These are phyloP conservation scores for Noctuana brunneofusca DNA, from an alignment of 2,888 invertebrate genomes.

Conservation along the genomic window DNA sequence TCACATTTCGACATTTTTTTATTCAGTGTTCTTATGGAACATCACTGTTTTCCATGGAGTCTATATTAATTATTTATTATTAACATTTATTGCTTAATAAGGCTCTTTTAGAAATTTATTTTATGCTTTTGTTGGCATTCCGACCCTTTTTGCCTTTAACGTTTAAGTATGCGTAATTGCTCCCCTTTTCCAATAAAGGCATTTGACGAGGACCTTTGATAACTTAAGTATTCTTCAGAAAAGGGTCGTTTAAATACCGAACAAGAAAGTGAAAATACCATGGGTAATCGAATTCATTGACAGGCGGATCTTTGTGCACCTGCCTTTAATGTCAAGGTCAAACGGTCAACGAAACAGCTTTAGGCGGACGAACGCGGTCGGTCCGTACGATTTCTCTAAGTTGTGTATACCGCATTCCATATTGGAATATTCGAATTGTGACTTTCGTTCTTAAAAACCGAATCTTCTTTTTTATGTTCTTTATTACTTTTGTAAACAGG, in stretches of 20 bases:
- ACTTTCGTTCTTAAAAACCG: conserved; percentile 36
- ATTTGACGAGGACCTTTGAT: conserved; percentile 22
- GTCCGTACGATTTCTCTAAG: conserved; percentile 70
- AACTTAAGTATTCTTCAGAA: conserved; percentile 12
- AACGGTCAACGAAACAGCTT: conserved; percentile 52
- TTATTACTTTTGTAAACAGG: background rate
- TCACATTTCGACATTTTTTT: too few species aligned
- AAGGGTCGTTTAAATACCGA: conserved; percentile 19
- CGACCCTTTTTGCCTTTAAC: conserved; percentile 1
- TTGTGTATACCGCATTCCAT: conserved; percentile 62
- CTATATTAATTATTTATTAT: background rate
- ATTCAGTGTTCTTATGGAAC: too few species aligned
- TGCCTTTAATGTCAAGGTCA: conserved; percentile 72
- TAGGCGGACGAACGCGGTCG: conserved; percentile 44
- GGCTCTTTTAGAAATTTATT: background rate
- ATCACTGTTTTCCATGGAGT: background rate
- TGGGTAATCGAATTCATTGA: conserved; percentile 36
- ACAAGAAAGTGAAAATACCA: conserved; percentile 45
- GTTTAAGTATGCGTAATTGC: conserved; percentile 1
- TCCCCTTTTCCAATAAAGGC: conserved; percentile 3
- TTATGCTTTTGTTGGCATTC: conserved; percentile 5
- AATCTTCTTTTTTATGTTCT: conserved; percentile 7
- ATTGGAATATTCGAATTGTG: conserved; percentile 33
- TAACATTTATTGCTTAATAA: background rate
- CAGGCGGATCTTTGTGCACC: conserved; percentile 49